Evolutionary conservation across 2,797 vertebrate genomes (phyloP).

Genomic region (Onychomys arenicola): DNA sequence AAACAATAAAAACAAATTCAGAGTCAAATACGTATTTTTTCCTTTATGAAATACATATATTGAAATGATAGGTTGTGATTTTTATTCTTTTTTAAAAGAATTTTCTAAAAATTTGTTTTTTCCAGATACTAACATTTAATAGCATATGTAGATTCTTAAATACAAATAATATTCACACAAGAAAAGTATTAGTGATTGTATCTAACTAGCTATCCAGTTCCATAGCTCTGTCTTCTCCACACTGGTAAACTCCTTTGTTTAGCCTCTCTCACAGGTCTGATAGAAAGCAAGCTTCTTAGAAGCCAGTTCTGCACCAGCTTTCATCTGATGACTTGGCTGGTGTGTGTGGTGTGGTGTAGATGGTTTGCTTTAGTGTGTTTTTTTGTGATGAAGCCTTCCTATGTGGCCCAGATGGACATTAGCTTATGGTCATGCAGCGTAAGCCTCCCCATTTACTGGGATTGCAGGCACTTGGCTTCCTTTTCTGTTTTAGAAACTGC

Average conservation of each 20-base stretch:
- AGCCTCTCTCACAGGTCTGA: neutral
- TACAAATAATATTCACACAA: neutral
- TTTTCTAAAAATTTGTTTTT: neutral
- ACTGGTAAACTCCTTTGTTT: neutral
- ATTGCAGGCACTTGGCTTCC: neutral
- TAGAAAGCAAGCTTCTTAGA: neutral
- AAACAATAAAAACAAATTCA: slow-evolving; percentile 5
- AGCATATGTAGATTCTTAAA: neutral
- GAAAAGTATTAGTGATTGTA: neutral
- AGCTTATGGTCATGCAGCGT: neutral
- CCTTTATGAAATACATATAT: slow-evolving; percentile 2
- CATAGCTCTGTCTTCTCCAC: neutral
- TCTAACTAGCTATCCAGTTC: neutral
- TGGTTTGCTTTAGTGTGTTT: neutral
- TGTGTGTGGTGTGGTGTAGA: neutral
- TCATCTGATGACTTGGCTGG: neutral
- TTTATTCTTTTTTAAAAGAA: neutral
- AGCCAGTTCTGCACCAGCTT: neutral
- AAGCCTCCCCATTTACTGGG: neutral
- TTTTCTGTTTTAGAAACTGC: neutral
- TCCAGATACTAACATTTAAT: neutral
- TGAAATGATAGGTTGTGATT: slow-evolving; percentile 4
- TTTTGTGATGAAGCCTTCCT: neutral
- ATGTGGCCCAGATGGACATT: neutral
- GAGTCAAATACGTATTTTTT: neutral